These are phyloP conservation scores for Poecilobothrus nobilitatus DNA, from an alignment of 2,888 invertebrate genomes.

Conservation along the genomic window DNA sequence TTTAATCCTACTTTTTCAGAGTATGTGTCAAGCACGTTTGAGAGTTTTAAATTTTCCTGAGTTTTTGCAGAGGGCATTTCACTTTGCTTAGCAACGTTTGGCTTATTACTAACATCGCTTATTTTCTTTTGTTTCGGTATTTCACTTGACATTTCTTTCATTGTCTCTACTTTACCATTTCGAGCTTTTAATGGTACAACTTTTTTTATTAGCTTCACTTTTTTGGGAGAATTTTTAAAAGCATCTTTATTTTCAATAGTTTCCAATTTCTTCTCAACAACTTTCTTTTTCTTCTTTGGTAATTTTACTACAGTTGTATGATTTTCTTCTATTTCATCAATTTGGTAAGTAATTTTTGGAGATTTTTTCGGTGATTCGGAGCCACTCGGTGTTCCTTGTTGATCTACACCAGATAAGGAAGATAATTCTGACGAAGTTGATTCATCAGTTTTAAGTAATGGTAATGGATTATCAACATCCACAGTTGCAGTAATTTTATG, in stretches of 20 bases:
- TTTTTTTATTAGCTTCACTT: neutral
- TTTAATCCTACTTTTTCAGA: neutral
- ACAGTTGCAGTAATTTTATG: conserved; percentile 41
- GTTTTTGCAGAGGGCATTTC: neutral
- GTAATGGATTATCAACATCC: conserved; percentile 33
- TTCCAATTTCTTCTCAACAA: conserved; percentile 23
- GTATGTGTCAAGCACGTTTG: neutral
- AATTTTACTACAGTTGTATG: conserved; percentile 38
- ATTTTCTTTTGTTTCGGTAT: neutral
- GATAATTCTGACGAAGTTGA: conserved; percentile 13
- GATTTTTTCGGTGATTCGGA: conserved; percentile 22
- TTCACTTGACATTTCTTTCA: conserved; percentile 20
- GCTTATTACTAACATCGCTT: neutral
- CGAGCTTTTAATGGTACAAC: neutral
- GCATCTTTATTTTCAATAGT: conserved; percentile 2
- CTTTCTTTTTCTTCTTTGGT: conserved; percentile 40
- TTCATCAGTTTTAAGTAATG: conserved; percentile 23
- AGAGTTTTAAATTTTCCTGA: neutral
- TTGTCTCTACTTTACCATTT: conserved; percentile 10
- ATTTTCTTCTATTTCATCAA: conserved; percentile 41
- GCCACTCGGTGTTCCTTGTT: conserved; percentile 23
- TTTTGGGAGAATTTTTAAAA: neutral
- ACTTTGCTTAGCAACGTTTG: neutral
- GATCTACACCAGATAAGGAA: conserved; percentile 24
- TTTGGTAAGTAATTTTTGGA: conserved; percentile 40